Conservation (phyloP, 2,888 invertebrate genomes). For the Prosopocoilus inquinatus region DNA sequence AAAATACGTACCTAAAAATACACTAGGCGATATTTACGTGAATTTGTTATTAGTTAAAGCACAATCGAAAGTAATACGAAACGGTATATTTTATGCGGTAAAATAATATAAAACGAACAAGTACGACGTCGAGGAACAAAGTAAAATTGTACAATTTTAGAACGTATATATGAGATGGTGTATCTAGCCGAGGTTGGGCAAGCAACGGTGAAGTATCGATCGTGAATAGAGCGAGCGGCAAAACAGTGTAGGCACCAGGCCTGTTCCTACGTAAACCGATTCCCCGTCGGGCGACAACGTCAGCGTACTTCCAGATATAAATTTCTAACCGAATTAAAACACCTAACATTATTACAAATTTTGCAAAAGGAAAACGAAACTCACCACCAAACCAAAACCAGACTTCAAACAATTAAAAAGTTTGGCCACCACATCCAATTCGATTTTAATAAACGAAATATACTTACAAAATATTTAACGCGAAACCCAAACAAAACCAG, state of each 20-base stretch:
- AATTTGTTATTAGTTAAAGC: no score
- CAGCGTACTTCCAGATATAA: slow-evolving; percentile 10
- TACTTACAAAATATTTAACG: no score
- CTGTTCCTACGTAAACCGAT: slow-evolving; percentile 30
- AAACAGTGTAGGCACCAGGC: slow-evolving; percentile 23
- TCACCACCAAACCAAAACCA: not conserved
- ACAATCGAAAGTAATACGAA: no score
- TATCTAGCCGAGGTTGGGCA: slow-evolving; percentile 2
- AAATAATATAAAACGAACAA: slow-evolving; percentile 1
- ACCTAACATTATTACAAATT: not conserved
- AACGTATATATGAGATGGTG: slow-evolving; percentile 2
- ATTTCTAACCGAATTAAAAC: not conserved
- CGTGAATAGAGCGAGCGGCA: slow-evolving; percentile 5
- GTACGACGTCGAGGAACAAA: not conserved
- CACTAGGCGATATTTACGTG: no score
- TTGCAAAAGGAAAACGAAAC: not conserved
- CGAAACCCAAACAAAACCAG: no score
- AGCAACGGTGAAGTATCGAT: slow-evolving; percentile 5
- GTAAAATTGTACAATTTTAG: slow-evolving; percentile 5
- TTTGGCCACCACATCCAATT: no score
- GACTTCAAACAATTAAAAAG: no score
- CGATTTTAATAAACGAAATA: no score
- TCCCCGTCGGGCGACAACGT: slow-evolving; percentile 21
- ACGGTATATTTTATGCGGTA: not conserved
- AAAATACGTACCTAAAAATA: no score